Percentiles rank a stretch among this genome's conserved stretches.
phyloP scores from a whole-genome alignment of 1,140 invertebrate genomes.

The Achatina immaculata region DNA sequence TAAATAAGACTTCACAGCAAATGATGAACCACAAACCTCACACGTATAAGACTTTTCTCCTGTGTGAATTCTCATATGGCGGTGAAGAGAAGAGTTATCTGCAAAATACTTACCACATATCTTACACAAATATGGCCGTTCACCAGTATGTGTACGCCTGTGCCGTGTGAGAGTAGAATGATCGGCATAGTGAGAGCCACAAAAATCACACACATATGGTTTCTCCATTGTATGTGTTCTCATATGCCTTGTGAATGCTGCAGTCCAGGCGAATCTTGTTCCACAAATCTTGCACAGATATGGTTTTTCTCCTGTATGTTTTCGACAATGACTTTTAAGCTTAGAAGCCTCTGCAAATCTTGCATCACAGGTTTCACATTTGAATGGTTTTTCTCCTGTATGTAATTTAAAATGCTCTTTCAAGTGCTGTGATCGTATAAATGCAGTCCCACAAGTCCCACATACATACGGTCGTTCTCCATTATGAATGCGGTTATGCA shows the following conservation, averaged over 20 bases:
- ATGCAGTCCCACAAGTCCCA: constrained; percentile 31
- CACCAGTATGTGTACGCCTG: constrained; percentile 41
- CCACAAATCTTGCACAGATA: constrained; percentile 39
- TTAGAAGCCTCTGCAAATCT: constrained; percentile 41
- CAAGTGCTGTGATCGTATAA: constrained; percentile 38
- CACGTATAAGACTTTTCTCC: constrained; percentile 78
- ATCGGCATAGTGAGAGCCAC: constrained; percentile 42
- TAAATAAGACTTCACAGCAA: constrained; percentile 90
- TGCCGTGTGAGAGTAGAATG: constrained; percentile 38
- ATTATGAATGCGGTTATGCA: constrained; percentile 38
- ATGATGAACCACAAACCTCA: constrained; percentile 85
- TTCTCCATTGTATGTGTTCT: constrained; percentile 42
- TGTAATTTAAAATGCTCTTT: constrained; percentile 39
- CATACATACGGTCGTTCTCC: constrained; percentile 43
- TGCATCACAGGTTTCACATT: constrained; percentile 30
- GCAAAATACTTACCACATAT: constrained; percentile 42
- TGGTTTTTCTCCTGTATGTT: constrained; percentile 45
- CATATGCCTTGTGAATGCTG: constrained; percentile 40
- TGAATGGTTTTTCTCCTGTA: constrained; percentile 28
- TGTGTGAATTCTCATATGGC: constrained; percentile 41
- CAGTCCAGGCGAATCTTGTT: constrained; percentile 36
- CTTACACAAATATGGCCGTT: constrained; percentile 44
- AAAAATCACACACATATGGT: constrained; percentile 43
- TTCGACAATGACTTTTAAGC: constrained; percentile 19
- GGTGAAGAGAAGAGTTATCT: constrained; percentile 26